Evolutionary conservation across 1,140 invertebrate species (phyloP).

Genomic region (Mycetomoellerius zeteki): DNA sequence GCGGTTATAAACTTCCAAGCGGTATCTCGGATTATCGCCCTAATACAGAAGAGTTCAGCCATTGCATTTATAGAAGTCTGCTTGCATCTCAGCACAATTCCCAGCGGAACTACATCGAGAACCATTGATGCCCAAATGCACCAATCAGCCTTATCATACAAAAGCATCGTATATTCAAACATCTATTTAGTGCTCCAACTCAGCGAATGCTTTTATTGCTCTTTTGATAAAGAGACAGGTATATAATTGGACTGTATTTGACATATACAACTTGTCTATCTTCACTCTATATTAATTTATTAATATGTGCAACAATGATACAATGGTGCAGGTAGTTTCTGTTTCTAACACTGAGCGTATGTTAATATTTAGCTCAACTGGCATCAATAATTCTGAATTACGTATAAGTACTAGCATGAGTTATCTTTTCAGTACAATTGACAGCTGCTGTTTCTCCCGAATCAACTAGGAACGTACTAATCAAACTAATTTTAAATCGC

Average conservation of each 20-base stretch:
- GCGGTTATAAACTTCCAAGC: conserved; percentile 50
- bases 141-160: conserved; percentile 7
- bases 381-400: not conserved
- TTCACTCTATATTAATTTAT: not conserved
- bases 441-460: not conserved
- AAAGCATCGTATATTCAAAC: conserved; percentile 16
- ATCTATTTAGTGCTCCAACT: not conserved
- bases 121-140: conserved; percentile 16
- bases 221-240: not conserved
- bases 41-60: conserved; percentile 46
- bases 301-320: not conserved
- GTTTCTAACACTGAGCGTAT: not conserved
- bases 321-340: not conserved
- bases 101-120: not conserved
- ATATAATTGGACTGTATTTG: not conserved
- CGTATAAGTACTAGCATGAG: not conserved
- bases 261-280: not conserved
- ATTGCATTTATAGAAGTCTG: conserved; percentile 18
- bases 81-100: not conserved
- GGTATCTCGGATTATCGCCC: conserved; percentile 53
- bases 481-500: conserved; percentile 42
- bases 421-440: conserved; percentile 9
- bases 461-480: not conserved
- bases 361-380: conserved; percentile 4
- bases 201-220: not conserved